Conservation (phyloP, 2,797 vertebrate species). For the Rachycentron canadum region DNA sequence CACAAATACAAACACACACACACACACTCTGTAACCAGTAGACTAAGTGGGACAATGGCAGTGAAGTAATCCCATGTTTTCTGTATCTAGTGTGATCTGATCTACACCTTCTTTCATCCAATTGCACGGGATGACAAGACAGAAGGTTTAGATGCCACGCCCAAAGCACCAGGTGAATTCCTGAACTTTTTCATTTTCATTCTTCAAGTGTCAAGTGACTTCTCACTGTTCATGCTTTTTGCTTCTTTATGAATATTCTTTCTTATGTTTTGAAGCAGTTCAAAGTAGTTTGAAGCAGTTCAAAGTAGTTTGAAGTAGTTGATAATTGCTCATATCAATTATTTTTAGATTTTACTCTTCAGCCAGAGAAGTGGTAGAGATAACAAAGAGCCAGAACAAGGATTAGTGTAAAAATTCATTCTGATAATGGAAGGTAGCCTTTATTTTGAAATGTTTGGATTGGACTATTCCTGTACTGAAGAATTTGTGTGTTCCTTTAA, state of each 20-base stretch:
- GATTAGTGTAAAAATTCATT: neutral
- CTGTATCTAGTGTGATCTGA: slow-evolving; percentile 92
- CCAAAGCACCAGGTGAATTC: slow-evolving; percentile 86
- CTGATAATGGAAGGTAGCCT: too few relatives aligned
- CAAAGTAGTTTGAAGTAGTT: neutral
- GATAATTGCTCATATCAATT: too few relatives aligned
- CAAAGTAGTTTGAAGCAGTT: neutral
- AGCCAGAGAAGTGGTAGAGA: too few relatives aligned
- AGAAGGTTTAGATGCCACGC: slow-evolving; percentile 89
- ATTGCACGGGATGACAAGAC: slow-evolving; percentile 95
- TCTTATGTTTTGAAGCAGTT: neutral
- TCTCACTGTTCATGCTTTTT: neutral
- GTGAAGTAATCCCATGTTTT: neutral
- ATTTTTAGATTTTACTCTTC: too few relatives aligned
- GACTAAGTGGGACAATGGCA: too few relatives aligned
- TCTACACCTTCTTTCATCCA: slow-evolving; percentile 99
- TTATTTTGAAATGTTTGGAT: neutral
- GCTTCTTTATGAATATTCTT: neutral
- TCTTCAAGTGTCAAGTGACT: neutral
- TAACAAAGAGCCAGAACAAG: neutral
- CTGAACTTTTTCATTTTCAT: neutral
- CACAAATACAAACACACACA: neutral
- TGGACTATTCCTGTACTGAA: neutral
- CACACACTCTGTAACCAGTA: neutral
- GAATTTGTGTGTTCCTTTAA: neutral